Base-by-base conservation (phyloP, 35 echinoderm and acorn worm genomes). In the Apostichopus japonicus region DNA sequence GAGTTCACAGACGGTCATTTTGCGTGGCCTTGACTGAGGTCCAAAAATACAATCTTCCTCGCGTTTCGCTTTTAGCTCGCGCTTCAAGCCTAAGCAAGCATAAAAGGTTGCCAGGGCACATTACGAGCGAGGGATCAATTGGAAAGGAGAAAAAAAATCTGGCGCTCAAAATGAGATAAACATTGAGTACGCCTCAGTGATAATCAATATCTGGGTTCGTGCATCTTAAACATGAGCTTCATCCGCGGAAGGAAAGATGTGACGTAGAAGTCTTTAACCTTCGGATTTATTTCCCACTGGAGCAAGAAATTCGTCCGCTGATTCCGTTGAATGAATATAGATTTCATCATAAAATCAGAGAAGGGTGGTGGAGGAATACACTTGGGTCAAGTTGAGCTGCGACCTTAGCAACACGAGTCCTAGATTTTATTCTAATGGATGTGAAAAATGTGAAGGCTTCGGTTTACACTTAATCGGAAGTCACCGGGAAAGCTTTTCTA, bases 41-140 rank as follows among this genome's bases (percentile, higher is more conserved):
- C 81, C 81, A 84, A 84, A 84, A 84, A 84, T 84, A 84, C 81
- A 24, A 84, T 54, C 27, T 84, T 21, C 81, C 81, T 84, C 81
- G 81, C 81, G 81, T 84, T 84, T 84, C 81, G 81, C 81, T 84
- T 84, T 84, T 84, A 84, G 81, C 81, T 58, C 81, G 81, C 81
- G 81, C 81, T 84, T 84, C 56, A 84, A 84, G 81, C 81, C 81
- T 84, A 84, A 57, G 81, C 81, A 84, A 84, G 81, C 81, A 84
- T 84, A 84, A 84, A 84, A 84, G 81, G 81, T 84, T 84, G 81
- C 81, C 81, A 84, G 81, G 81, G 81, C 81, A 84, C 81, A 84
- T 84, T 84, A 84, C 81, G 81, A 84, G 81, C 81, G 81, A 84
- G 81, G 81, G 81, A 84, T 84, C 81, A 84, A 84, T 84, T 84